Base-by-base conservation (phyloP, 2,797 vertebrate species). In the Muscicapa comitata region DNA sequence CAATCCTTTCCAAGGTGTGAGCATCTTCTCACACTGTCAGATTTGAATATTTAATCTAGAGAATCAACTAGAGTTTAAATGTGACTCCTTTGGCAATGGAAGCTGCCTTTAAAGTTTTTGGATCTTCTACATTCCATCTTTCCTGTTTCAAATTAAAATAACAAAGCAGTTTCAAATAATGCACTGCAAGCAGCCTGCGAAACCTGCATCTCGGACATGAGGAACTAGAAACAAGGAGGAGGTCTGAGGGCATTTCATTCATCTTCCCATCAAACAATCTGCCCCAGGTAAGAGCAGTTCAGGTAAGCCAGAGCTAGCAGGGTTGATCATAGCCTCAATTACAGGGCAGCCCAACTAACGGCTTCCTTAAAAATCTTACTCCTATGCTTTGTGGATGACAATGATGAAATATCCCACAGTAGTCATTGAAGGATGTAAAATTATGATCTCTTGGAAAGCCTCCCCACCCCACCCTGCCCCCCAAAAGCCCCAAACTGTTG, bases 11-110 rank as follows among this genome's bases (percentile, higher is more conserved):
- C 1, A 88, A 86, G 77, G 67, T 70, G 83, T 59, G 67, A 95
- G 62, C 59, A 63, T 81, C 66, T 90, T 95, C 88, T 95, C 88
- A 95, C 83, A 67, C 79, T 78, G 26, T 63, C 76, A 81, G 80
- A 84, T 88, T 86, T 95, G 86, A 86, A 92, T 92, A 59, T 94
- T 93, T 86, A 88, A 88, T 86, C 61, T 86, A 82, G 71, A 88
- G 59, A 71, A 88, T 77, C 51, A 93, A 88, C 62, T 70, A 48
- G 54, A 84, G 77, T 86, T 87, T 74, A 95, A 94, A 93, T 70
- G 51, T 1, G 5, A 68, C 76, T 35, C 35, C 35, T 35, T 35
- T 35, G 35, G 35, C 35, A 35, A 35, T 35, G 35, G 35, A 35
- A 35, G 35, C 35, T 35, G 35, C 35, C 35, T 35, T 35, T 35